Percentiles rank a stretch among this genome's conserved stretches.
These are phyloP conservation scores for Formica aserva DNA, from an alignment of 2,888 invertebrate species.

Conservation along the genomic window DNA sequence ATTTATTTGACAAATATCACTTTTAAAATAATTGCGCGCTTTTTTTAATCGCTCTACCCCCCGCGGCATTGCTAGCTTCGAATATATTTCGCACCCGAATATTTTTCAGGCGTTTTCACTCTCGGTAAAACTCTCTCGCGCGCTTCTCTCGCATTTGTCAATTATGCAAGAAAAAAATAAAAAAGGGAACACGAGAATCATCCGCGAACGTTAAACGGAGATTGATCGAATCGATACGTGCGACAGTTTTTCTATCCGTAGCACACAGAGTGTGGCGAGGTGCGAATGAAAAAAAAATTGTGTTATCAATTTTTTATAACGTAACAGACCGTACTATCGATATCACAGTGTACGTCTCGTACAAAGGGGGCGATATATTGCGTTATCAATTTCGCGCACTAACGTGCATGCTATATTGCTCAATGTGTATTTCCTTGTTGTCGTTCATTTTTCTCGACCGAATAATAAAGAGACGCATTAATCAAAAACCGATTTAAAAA, in stretches of 20 bases:
- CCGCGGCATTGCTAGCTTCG: neutral
- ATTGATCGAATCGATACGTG: constrained; percentile 19
- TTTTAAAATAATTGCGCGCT: neutral
- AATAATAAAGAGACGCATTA: neutral
- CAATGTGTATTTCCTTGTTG: neutral
- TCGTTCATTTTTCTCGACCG: neutral
- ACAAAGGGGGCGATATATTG: neutral
- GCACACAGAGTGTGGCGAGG: neutral
- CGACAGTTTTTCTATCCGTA: constrained; percentile 11
- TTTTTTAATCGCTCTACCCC: neutral
- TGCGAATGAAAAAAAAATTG: constrained; percentile 14
- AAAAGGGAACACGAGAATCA: neutral
- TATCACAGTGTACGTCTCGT: neutral
- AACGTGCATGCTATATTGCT: constrained; percentile 25
- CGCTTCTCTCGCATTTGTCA: constrained; percentile 4
- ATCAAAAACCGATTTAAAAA: neutral
- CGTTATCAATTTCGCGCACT: constrained; percentile 41
- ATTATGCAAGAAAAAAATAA: constrained; percentile 10
- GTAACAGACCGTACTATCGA: constrained; percentile 1
- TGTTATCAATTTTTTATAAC: constrained; percentile 47
- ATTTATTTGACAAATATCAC: neutral
- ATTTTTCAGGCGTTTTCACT: neutral
- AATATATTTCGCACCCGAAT: neutral
- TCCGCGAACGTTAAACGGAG: constrained; percentile 25
- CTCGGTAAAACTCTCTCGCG: neutral